These are phyloP conservation scores for Gymnothorax reevesii DNA, from an alignment of 2,797 vertebrate species.

Conservation along the genomic window DNA sequence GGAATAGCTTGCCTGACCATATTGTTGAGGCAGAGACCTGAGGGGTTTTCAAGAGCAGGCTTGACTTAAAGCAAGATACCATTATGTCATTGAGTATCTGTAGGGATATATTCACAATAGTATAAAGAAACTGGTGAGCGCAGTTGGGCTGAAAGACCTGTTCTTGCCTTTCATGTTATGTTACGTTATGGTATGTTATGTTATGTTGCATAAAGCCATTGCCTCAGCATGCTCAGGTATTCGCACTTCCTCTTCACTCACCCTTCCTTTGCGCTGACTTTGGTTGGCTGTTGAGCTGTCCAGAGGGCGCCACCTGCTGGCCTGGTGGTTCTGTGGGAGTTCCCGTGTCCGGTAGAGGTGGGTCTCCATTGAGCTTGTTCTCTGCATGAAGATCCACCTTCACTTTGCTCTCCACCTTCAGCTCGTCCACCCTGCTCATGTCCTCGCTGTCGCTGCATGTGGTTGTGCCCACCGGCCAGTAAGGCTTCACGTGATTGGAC, in stretches of 20 bases:
- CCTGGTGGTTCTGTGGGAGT: slow-evolving; percentile 53
- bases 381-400: slow-evolving; percentile 80
- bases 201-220: not conserved
- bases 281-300: slow-evolving; percentile 69
- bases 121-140: too few relatives aligned
- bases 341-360: slow-evolving; percentile 60
- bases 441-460: slow-evolving; percentile 75
- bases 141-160: too few relatives aligned
- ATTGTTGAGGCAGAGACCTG: too few relatives aligned
- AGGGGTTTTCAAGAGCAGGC: too few relatives aligned
- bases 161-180: too few relatives aligned
- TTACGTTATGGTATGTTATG: too few relatives aligned
- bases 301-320: slow-evolving; percentile 56
- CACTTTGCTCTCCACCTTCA: slow-evolving; percentile 81
- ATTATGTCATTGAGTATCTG: too few relatives aligned
- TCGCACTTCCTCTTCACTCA: slow-evolving; percentile 42
- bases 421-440: slow-evolving; percentile 50
- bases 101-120: too few relatives aligned
- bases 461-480: slow-evolving; percentile 73
- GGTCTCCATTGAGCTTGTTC: slow-evolving; percentile 63
- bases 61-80: too few relatives aligned
- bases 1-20: too few relatives aligned
- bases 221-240: not conserved
- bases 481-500: slow-evolving; percentile 71
- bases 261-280: slow-evolving; percentile 81